These are phyloP conservation scores for Stomatorhinus ivindoensis DNA, from an alignment of 2,113 vertebrate species.

Conservation along the genomic window DNA sequence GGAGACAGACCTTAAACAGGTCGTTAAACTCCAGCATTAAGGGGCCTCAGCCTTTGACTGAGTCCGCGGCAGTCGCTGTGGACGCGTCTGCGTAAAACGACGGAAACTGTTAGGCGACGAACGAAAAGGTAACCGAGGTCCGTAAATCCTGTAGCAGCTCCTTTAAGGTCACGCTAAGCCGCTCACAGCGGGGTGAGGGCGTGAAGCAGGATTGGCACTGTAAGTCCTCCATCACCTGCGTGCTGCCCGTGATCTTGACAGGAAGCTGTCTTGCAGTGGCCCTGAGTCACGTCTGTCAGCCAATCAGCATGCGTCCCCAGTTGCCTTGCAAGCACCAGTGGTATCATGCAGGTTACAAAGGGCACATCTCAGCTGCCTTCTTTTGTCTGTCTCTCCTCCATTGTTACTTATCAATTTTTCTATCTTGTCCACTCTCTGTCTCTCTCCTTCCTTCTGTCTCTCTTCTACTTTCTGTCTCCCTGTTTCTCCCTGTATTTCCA, in stretches of 20 bases:
- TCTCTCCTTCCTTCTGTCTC: neutral
- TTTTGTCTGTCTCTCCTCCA: neutral
- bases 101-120: neutral
- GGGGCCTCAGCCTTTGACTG: neutral
- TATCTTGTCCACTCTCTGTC: neutral
- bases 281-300: conserved; percentile 35
- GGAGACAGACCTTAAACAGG: neutral
- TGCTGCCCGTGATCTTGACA: conserved; percentile 17
- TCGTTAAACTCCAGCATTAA: neutral
- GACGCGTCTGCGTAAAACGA: neutral
- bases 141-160: neutral
- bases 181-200: neutral
- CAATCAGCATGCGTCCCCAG: conserved; percentile 43
- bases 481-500: neutral
- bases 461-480: neutral
- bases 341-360: neutral
- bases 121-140: neutral
- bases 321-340: neutral
- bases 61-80: neutral
- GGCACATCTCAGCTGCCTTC: neutral
- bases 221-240: conserved; percentile 31
- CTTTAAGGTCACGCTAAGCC: neutral
- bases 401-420: neutral
- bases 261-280: conserved; percentile 32
- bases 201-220: neutral